Conservation (phyloP, 2,113 vertebrate genomes). For the Rousettus leschenaultii region DNA sequence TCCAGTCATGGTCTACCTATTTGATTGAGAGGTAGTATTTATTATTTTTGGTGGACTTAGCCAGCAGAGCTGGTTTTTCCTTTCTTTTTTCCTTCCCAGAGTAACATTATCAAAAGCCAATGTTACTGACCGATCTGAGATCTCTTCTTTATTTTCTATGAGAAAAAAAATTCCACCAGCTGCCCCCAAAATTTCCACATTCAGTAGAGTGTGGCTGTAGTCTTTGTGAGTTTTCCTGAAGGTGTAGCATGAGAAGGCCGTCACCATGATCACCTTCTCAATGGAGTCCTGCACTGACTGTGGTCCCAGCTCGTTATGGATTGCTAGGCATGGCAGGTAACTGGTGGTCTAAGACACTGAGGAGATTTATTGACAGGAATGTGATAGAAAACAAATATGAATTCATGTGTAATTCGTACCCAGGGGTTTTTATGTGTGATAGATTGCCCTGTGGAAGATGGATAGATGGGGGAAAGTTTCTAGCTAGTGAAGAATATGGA, state of each 20-base stretch:
- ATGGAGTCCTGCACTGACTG: background rate
- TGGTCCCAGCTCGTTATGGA: background rate
- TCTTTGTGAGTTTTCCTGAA: background rate
- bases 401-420: constrained; percentile 20
- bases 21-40: background rate
- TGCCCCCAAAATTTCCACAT: background rate
- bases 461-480: background rate
- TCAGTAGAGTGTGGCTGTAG: background rate
- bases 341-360: background rate
- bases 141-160: background rate
- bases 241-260: background rate
- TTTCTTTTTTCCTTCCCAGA: background rate
- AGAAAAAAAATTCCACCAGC: background rate
- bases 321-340: background rate
- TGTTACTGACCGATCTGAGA: background rate
- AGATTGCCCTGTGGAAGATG: background rate
- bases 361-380: constrained; percentile 38
- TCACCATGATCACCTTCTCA: background rate
- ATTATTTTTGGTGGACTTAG: background rate
- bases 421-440: background rate
- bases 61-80: background rate
- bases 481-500: background rate
- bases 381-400: constrained; percentile 34
- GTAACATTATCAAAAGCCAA: constrained; percentile 13
- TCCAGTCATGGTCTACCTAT: background rate